Base-by-base conservation (phyloP, 2,888 invertebrate species). In the Clusia tigrina region DNA sequence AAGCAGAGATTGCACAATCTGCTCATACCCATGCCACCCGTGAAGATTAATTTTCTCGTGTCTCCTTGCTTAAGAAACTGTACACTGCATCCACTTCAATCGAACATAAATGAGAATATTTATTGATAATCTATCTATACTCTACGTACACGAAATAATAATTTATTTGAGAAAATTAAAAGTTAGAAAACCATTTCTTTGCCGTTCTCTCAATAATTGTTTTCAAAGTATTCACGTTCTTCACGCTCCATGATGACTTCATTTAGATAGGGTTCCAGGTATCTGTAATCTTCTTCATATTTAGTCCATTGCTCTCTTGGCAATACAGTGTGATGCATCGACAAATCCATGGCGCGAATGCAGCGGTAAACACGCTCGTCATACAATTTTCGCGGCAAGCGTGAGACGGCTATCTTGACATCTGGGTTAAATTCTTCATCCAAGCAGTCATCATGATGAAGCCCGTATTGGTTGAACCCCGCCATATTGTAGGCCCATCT, bases 221-320 rank as follows among this genome's bases (percentile, higher is more conserved):
- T n/a, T n/a, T n/a, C n/a, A n/a, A n/a, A n/a, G n/a, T n/a, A n/a
- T 75, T 90, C 89, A 59, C 87, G 88, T 81, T 96, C 96, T 74
- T 87, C 81, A 63, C 89, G 86, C 83, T 98, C 98, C 70, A 87
- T 88, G 68, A 87, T 85, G 0, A 98, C 94, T 85, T 95, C 90
- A 0, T 93, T 86, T 2, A 98, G 85, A 72, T 90, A 87, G 1
- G 95, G 94, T 67, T 88, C 85, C 64, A 97, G 87, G 81, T 97
- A 97, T 65, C 86, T 85, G 5, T 77, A 77, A 81, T 96, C 96
- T 82, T 95, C 91, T 78, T 97, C 96, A 68, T 87, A 89, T 80
- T 92, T 92, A 15, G 92, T 94, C 98, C 98, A 98, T 80, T 97
- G 89, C 51, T 93, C 91, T 81, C 95, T 91, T 15, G 98, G 98